These are phyloP conservation scores for Epizoanthus scotinus DNA, from an alignment of 92 coral and sea anemone genomes.

Conservation along the genomic window DNA sequence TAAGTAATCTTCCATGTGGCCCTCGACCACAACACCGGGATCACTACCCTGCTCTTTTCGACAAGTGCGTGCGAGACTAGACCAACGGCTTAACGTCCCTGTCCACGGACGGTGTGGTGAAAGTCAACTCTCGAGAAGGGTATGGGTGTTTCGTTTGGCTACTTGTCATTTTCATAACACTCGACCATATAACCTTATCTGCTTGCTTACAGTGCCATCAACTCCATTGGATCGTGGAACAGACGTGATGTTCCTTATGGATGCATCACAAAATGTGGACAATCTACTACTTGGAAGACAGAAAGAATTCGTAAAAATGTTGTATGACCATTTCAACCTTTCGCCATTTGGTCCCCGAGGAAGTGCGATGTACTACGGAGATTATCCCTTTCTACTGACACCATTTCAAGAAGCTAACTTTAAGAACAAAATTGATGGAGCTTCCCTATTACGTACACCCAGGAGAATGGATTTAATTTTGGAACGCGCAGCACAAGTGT, in stretches of 20 bases:
- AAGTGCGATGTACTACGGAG: conserved; percentile 9
- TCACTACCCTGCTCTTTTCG: too few relatives aligned
- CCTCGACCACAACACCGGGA: too few relatives aligned
- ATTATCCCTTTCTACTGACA: not conserved
- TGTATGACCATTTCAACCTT: conserved; percentile 25
- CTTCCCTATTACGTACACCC: not conserved
- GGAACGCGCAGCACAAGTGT: not conserved
- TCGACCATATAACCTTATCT: not conserved
- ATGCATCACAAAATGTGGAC: conserved; percentile 1
- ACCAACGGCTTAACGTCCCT: too few relatives aligned
- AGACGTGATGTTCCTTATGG: conserved; percentile 19
- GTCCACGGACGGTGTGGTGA: too few relatives aligned
- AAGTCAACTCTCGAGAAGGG: too few relatives aligned
- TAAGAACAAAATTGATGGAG: not conserved
- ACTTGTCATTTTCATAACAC: too few relatives aligned
- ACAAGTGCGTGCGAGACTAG: too few relatives aligned
- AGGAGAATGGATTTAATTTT: conserved; percentile 21
- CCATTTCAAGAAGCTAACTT: not conserved
- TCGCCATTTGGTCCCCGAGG: conserved; percentile 29
- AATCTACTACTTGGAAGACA: not conserved
- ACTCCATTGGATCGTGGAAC: conserved; percentile 20
- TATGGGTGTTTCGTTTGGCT: too few relatives aligned
- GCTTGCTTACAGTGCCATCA: not conserved
- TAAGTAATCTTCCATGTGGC: too few relatives aligned
- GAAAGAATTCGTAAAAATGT: conserved; percentile 12